phyloP scores from a whole-genome alignment of 2,888 invertebrate genomes.

The Cerceris ruficornis region DNA sequence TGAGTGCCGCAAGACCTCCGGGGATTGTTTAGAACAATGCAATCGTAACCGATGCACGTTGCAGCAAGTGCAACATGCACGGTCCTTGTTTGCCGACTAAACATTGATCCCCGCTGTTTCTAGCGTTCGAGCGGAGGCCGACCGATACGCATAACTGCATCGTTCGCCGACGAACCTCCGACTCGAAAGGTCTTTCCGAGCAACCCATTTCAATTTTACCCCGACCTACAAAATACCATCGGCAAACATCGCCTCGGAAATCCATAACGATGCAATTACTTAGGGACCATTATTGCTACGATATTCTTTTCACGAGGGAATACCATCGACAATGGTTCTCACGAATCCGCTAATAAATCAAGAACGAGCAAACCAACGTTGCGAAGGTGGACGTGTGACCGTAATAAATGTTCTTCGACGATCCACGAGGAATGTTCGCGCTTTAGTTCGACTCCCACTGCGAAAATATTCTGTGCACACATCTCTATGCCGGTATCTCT shows the following conservation, averaged over 20 bases:
- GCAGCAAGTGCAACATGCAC: conserved; percentile 31
- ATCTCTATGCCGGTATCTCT: not conserved
- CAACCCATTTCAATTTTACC: no score
- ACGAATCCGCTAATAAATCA: no score
- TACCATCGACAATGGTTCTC: no score
- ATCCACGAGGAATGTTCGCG: not conserved
- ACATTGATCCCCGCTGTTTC: conserved; percentile 55
- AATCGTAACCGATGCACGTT: conserved; percentile 50
- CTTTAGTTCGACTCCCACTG: not conserved
- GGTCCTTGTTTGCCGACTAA: conserved; percentile 52
- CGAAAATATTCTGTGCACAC: not conserved
- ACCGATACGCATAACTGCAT: conserved; percentile 2
- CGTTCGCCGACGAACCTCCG: no score
- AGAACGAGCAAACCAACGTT: no score
- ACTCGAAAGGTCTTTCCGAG: no score
- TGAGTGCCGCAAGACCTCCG: conserved; percentile 42
- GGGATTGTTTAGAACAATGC: conserved; percentile 60
- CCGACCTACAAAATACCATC: no score
- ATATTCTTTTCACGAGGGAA: not conserved
- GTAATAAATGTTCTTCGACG: no score
- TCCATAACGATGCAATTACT: not conserved
- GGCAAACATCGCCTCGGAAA: not conserved
- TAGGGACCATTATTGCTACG: not conserved
- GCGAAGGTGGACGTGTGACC: no score
- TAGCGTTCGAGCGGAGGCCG: conserved; percentile 35